Base-by-base conservation (phyloP, 2,113 vertebrate genomes). In the Lasiurus borealis region DNA sequence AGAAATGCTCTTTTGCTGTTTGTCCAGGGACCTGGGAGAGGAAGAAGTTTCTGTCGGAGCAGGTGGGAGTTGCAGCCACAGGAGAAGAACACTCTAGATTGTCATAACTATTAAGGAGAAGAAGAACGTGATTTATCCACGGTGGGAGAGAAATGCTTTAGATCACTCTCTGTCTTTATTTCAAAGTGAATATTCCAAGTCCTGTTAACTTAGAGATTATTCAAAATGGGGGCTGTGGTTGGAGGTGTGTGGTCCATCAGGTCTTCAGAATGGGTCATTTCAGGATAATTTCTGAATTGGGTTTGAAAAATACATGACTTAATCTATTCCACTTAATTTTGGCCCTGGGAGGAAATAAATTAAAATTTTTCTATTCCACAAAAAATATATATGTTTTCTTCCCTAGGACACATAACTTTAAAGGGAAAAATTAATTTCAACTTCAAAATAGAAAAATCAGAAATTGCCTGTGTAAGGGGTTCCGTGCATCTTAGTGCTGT, bases 281-380 rank as follows among this genome's bases (percentile, higher is more conserved):
- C 40, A 80, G 85, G 27, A 93, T 1, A 36, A 23, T 54, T 95
- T 86, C 40, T 48, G 44, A 89, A 73, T 50, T 54, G 69, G 52
- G 64, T 57, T 94, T 89, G 54, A 29, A 93, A 94, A 93, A 16
- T 94, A 88, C 40, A 12, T 88, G 73, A 12, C 34, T 93, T 77
- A 64, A 62, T 87, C 83, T 83, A 86, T 91, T 80, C 23, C 21
- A 83, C 76, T 95, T 90, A 85, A 92, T 93, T 93, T 93, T 91
- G 54, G 6, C 18, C 48, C 44, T 50, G 21, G 54, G 59, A 89
- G 34, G 29, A 91, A 94, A 95, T 19, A 90, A 77, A 76, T 85
- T 85, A 36, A 93, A 93, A 93, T 78, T 19, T 31, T 81, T 64
- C 31, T 40, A 92, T 66, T 78, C 40, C 77, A 77, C 44, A 40